phyloP scores from a whole-genome alignment of 2,888 invertebrate genomes.

The Eilema griseolum region DNA sequence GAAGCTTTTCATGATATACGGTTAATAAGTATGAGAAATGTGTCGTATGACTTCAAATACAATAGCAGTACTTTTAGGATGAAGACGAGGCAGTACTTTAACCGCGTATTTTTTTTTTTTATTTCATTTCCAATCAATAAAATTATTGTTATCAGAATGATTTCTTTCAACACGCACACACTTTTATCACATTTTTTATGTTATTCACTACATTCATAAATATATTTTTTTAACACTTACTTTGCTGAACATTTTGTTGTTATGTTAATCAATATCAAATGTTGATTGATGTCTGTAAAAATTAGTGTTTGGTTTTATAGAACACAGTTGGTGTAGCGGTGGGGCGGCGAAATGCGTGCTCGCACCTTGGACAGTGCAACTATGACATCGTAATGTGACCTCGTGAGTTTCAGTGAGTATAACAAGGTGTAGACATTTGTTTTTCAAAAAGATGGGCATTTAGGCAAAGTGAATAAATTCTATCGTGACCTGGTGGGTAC shows the following conservation, averaged over 20 bases:
- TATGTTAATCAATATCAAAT: constrained; percentile 56
- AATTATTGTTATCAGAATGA: neutral
- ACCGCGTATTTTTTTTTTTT: neutral
- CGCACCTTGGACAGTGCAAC: neutral
- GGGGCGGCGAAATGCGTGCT: constrained; percentile 6
- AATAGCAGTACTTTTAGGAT: neutral
- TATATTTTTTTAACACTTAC: constrained; percentile 50
- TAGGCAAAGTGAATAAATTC: no score
- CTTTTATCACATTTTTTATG: neutral
- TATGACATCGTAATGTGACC: neutral
- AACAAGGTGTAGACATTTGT: neutral
- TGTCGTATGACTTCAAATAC: neutral
- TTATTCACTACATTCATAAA: neutral
- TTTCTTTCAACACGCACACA: neutral
- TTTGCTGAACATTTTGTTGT: constrained; percentile 54
- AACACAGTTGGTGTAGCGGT: no score
- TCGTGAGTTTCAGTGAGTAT: neutral
- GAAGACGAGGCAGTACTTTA: neutral
- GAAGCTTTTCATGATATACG: neutral
- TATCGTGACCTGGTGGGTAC: no score
- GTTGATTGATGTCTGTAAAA: constrained; percentile 64
- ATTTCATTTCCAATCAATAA: neutral
- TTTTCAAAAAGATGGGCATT: neutral
- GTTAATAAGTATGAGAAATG: neutral
- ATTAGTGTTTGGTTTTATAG: constrained; percentile 9